phyloP scores from a whole-genome alignment of 2,113 vertebrate genomes.

The Lipotes vexillifer region DNA sequence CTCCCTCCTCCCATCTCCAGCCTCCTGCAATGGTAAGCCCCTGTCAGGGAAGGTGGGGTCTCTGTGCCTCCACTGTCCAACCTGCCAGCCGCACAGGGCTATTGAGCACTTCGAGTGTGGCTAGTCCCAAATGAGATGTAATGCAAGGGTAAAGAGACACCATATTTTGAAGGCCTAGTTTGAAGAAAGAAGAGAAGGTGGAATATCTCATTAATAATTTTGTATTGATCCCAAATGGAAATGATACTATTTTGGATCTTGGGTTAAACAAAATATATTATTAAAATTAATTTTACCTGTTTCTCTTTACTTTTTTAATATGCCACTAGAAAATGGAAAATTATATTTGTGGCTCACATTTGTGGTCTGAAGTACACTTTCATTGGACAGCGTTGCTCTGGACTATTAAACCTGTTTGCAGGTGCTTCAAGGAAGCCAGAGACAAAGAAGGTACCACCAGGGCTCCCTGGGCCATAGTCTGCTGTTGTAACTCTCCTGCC shows the following conservation, averaged over 20 bases:
- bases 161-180: not conserved
- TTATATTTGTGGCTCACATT: not conserved
- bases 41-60: not conserved
- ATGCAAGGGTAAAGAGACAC: not conserved
- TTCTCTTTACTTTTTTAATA: not conserved
- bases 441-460: not conserved
- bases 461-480: not conserved
- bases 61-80: not conserved
- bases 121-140: not conserved
- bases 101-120: not conserved
- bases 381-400: not conserved
- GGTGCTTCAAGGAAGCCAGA: not conserved
- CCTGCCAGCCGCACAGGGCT: not conserved
- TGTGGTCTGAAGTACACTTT: not conserved
- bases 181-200: not conserved
- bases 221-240: conserved; percentile 11
- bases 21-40: not conserved
- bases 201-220: not conserved
- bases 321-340: not conserved
- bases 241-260: not conserved
- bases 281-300: not conserved
- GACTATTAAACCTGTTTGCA: not conserved
- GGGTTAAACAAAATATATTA: not conserved
- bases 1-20: not conserved
- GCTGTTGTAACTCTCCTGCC: not conserved